phyloP scores from a whole-genome alignment of 2,888 invertebrate genomes.

The Phyllotreta striolata region DNA sequence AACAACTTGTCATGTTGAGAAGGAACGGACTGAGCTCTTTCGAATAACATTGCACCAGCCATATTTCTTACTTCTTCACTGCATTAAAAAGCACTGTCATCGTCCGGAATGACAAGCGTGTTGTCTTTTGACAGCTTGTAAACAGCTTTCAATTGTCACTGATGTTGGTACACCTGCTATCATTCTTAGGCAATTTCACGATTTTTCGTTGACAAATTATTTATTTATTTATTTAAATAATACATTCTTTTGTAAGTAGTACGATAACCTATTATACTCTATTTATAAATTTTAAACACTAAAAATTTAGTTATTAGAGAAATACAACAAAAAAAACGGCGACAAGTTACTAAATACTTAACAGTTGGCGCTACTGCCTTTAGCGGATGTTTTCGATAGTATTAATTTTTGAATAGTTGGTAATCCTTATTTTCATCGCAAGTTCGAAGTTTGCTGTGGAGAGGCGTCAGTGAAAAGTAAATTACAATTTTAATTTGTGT shows the following conservation, averaged over 20 bases:
- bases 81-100: constrained; percentile 31
- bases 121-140: constrained; percentile 22
- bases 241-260: no score
- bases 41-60: constrained; percentile 92
- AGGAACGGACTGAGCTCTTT: constrained; percentile 81
- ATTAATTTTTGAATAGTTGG: constrained; percentile 1
- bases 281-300: no score
- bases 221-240: not conserved
- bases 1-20: constrained; percentile 79
- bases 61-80: constrained; percentile 64
- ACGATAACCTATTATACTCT: no score
- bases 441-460: constrained; percentile 4
- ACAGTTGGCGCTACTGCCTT: not conserved
- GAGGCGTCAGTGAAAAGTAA: constrained; percentile 3
- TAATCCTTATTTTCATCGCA: not conserved
- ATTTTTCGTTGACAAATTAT: not conserved
- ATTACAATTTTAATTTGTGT: not conserved
- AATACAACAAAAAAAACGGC: not conserved
- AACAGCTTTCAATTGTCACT: constrained; percentile 21
- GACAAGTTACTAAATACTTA: not conserved
- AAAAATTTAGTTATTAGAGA: no score
- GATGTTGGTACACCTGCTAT: no score
- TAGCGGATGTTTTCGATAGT: not conserved
- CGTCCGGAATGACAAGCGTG: constrained; percentile 21
- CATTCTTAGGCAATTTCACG: no score